Conservation (phyloP, 2,113 vertebrate genomes). For the Xenopus laevis region DNA sequence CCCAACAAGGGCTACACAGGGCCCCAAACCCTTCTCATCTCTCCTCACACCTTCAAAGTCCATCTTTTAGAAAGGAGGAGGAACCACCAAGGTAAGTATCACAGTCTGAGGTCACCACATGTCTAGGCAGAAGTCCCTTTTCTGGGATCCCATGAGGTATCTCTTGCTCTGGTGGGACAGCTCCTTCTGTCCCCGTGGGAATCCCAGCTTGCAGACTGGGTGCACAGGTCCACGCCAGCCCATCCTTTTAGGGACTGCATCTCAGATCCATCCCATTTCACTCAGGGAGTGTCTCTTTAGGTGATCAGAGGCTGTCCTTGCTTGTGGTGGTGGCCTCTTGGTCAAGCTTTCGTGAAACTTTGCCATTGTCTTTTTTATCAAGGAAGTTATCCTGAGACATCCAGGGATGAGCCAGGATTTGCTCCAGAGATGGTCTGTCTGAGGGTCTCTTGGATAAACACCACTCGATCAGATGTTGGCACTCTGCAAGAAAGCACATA, state of each 20-base stretch:
- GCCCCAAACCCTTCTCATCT: not conserved
- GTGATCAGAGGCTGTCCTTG: conserved; percentile 49
- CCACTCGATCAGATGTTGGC: conserved; percentile 53
- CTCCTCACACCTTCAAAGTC: not conserved
- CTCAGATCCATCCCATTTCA: conserved; percentile 18
- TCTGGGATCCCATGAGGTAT: conserved; percentile 35
- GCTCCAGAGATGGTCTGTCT: conserved; percentile 52
- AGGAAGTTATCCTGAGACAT: conserved; percentile 8
- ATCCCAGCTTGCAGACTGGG: conserved; percentile 28
- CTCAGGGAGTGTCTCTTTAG: conserved; percentile 16
- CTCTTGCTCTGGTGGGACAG: conserved; percentile 31
- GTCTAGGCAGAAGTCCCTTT: conserved; percentile 16
- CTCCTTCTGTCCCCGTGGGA: conserved; percentile 35
- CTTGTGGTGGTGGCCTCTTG: conserved; percentile 54
- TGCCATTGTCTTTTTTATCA: conserved; percentile 20
- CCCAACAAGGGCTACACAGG: not conserved
- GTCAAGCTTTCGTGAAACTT: conserved; percentile 46
- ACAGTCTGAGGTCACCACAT: conserved; percentile 32
- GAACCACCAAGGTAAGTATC: not conserved
- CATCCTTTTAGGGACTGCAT: conserved; percentile 19
- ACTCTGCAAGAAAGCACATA: conserved; percentile 38
- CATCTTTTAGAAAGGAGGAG: conserved; percentile 10
- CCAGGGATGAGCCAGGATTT: conserved; percentile 52
- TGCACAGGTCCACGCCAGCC: conserved; percentile 20
- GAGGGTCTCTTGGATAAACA: conserved; percentile 48